These are phyloP conservation scores for Myiopsitta monachus DNA, from an alignment of 2,113 vertebrate species.

Conservation along the genomic window DNA sequence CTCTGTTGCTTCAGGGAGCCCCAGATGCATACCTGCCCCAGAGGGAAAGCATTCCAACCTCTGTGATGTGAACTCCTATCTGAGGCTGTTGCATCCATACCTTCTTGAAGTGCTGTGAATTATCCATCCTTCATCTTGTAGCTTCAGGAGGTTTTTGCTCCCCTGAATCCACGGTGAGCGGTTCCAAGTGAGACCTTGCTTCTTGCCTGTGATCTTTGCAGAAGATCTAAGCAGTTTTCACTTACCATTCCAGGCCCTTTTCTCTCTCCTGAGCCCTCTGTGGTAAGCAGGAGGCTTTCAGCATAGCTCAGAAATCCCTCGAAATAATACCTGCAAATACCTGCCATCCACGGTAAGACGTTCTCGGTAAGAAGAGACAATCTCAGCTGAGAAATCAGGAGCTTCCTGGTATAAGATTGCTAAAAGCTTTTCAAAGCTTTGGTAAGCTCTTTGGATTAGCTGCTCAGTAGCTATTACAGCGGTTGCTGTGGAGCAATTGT, in stretches of 20 bases:
- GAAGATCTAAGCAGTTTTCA: neutral
- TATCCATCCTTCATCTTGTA: neutral
- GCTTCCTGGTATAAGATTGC: neutral
- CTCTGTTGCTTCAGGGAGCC: neutral
- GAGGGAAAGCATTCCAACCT: neutral
- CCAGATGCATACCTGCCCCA: neutral
- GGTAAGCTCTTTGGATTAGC: neutral
- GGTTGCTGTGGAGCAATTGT: neutral
- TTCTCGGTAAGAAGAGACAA: neutral
- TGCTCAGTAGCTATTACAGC: neutral
- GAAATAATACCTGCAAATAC: neutral
- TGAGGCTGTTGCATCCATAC: accelerated
- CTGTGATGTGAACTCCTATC: accelerated
- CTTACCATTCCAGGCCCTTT: neutral
- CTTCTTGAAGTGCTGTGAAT: neutral
- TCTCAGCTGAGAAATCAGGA: neutral
- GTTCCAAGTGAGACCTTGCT: neutral
- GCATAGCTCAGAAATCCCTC: neutral
- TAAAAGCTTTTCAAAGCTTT: neutral
- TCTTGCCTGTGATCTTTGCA: neutral
- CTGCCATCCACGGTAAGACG: accelerated
- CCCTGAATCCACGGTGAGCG: neutral
- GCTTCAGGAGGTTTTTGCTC: neutral
- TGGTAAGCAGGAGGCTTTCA: neutral
- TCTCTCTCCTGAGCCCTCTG: neutral